Conservation (phyloP, 2,113 vertebrate genomes). For the Aepyceros melampus region DNA sequence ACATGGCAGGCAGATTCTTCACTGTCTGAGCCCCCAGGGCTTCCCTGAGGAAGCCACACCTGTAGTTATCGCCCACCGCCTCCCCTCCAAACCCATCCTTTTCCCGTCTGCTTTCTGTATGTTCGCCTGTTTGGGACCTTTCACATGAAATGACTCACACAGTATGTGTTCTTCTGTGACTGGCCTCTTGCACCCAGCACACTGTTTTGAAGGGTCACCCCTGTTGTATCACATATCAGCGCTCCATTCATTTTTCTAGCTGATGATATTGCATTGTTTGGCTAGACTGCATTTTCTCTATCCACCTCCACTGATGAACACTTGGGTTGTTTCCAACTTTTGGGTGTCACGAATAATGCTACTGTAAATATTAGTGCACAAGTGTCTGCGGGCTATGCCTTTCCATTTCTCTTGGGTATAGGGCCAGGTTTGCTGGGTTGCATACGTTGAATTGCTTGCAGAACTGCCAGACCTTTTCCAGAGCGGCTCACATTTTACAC, state of each 20-base stretch:
- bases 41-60: not conserved
- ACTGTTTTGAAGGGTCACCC: not conserved
- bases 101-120: not conserved
- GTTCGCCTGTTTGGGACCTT: not conserved
- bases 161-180: rapidly evolving
- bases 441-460: rapidly evolving
- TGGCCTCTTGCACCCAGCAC: not conserved
- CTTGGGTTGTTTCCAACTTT: too few species aligned
- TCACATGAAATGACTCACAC: rapidly evolving
- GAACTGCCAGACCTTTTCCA: not conserved
- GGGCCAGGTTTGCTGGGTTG: not conserved
- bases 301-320: rapidly evolving
- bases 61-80: rapidly evolving
- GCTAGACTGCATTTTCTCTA: not conserved
- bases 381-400: rapidly evolving
- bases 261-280: rapidly evolving
- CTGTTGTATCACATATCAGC: rapidly evolving
- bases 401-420: not conserved
- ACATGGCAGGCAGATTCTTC: not conserved
- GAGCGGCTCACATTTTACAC: not conserved
- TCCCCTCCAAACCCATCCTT: rapidly evolving
- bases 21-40: not conserved
- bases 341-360: not conserved
- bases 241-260: rapidly evolving
- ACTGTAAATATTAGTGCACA: not conserved